These are phyloP conservation scores for Cryptus armator DNA, from an alignment of 2,888 invertebrate genomes.

Conservation along the genomic window DNA sequence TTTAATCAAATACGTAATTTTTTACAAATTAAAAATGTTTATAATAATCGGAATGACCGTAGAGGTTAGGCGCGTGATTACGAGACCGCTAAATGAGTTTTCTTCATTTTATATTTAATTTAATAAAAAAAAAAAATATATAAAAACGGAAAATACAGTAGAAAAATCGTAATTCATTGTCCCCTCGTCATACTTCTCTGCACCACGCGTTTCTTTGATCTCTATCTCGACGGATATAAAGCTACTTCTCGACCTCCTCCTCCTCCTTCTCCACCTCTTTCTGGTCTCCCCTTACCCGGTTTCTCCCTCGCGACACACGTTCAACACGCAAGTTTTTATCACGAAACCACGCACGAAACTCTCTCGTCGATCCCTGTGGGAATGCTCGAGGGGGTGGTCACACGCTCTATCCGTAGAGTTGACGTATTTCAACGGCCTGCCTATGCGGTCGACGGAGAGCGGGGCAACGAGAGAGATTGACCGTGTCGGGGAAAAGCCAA, in stretches of 20 bases:
- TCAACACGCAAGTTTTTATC: constrained; percentile 52
- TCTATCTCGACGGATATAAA: constrained; percentile 54
- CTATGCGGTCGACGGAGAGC: constrained; percentile 6
- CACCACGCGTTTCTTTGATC: constrained; percentile 27
- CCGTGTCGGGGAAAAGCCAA: constrained; percentile 20
- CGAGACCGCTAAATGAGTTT: background rate
- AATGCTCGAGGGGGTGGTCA: constrained; percentile 2
- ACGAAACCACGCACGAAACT: constrained; percentile 51
- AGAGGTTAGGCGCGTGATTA: too few relatives aligned
- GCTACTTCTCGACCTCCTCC: constrained; percentile 9
- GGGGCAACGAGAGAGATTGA: constrained; percentile 17
- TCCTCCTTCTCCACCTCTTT: constrained; percentile 1
- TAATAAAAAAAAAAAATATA: background rate
- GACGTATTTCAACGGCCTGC: constrained; percentile 36
- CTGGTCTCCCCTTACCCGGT: constrained; percentile 15
- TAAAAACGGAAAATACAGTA: background rate
- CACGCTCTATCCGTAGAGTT: constrained; percentile 23
- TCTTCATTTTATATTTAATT: constrained; percentile 2
- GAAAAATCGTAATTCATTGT: constrained; percentile 44
- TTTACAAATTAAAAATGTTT: background rate
- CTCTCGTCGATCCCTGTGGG: constrained; percentile 37
- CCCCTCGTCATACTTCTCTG: constrained; percentile 16
- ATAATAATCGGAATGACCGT: too few relatives aligned
- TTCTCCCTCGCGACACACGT: constrained; percentile 48
- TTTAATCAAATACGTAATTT: background rate